A percentile compares a stretch with the other conserved stretches of the same genome.
Conservation (phyloP, 2,888 invertebrate species). For the Apamea monoglypha region DNA sequence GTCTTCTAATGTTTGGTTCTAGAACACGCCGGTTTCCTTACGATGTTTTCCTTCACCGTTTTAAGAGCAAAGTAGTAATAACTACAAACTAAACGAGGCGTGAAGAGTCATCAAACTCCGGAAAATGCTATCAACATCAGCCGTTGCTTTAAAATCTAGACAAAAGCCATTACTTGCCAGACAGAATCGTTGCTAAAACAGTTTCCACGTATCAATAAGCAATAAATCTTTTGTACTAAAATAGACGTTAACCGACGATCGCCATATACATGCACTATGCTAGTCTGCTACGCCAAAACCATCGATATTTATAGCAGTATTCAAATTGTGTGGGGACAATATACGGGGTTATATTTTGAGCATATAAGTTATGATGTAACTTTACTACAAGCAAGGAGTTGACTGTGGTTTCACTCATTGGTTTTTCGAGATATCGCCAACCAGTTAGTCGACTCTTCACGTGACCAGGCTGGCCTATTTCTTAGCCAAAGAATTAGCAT, state of each 20-base stretch:
- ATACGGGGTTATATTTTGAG: slow-evolving; percentile 9
- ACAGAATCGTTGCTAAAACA: slow-evolving; percentile 53
- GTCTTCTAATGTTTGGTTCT: neutral
- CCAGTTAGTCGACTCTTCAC: no score
- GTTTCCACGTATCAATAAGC: slow-evolving; percentile 61
- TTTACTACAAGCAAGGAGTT: no score
- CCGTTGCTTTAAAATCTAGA: slow-evolving; percentile 38
- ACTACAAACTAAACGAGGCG: slow-evolving; percentile 11
- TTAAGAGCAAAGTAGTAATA: neutral
- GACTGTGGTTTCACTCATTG: no score
- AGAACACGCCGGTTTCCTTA: neutral
- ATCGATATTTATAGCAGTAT: slow-evolving; percentile 46
- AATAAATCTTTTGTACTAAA: slow-evolving; percentile 56
- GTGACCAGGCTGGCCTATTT: no score
- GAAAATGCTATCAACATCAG: slow-evolving; percentile 28
- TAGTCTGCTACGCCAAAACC: slow-evolving; percentile 30
- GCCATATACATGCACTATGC: slow-evolving; percentile 38
- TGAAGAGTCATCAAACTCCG: slow-evolving; percentile 39
- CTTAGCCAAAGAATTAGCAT: no score
- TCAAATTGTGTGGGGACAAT: slow-evolving; percentile 25
- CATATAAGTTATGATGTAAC: neutral
- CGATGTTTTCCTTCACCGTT: neutral
- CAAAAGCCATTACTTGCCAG: slow-evolving; percentile 55
- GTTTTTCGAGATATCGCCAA: no score
- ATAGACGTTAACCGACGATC: slow-evolving; percentile 34